Percentiles rank a stretch among this genome's conserved stretches.
Conservation (phyloP, 2,888 invertebrate species). For the Orthosia gothica region DNA sequence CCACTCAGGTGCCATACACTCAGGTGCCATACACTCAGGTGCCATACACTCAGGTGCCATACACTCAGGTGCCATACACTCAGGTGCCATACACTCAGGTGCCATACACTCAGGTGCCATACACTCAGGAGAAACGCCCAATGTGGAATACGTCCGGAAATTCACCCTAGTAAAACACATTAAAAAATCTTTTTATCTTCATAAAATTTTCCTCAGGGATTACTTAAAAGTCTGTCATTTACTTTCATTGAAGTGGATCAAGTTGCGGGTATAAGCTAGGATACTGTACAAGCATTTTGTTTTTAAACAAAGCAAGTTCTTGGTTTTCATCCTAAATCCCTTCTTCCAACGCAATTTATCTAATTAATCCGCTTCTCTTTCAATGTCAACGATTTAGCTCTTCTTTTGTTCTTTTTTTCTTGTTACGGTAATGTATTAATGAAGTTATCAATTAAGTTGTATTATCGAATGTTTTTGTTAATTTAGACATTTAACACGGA, state of each 20-base stretch:
- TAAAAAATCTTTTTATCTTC: background rate
- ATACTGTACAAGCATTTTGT: constrained; percentile 8
- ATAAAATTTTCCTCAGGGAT: constrained; percentile 4
- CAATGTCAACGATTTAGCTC: constrained; percentile 2
- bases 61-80: no score
- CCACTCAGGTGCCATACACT: no score
- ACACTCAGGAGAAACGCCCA: no score
- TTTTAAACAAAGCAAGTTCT: constrained; percentile 19
- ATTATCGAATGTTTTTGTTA: no score
- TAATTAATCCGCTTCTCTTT: constrained; percentile 4
- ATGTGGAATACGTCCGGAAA: background rate
- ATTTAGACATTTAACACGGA: no score
- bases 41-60: no score
- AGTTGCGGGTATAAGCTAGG: background rate
- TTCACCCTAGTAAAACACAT: constrained; percentile 1
- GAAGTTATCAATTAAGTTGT: background rate
- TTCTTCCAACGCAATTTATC: background rate
- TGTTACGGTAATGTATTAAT: background rate
- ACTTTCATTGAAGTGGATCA: constrained; percentile 19
- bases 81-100: no score
- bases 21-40: no score
- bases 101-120: no score
- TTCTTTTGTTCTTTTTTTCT: background rate
- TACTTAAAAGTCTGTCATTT: constrained; percentile 7
- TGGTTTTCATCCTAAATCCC: constrained; percentile 5